phyloP scores from a whole-genome alignment of 92 coral and sea anemone genomes.

The Scolanthus callimorphus region DNA sequence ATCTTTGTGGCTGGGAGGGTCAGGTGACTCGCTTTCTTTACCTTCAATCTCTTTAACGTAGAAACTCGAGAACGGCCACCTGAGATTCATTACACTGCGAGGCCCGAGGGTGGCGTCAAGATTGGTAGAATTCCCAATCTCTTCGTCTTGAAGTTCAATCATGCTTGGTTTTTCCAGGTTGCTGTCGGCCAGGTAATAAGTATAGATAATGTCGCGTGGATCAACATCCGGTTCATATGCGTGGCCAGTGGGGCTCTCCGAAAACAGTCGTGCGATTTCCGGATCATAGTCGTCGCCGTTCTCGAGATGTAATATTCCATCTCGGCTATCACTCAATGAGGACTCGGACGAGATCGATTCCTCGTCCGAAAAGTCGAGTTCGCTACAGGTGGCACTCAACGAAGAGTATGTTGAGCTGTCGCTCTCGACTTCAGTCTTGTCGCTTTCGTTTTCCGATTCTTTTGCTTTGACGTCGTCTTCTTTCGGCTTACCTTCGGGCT shows the following conservation, averaged over 20 bases:
- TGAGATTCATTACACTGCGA: slow-evolving; percentile 39
- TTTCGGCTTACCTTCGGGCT: background rate
- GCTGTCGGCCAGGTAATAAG: slow-evolving; percentile 15
- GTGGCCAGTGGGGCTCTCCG: slow-evolving; percentile 1
- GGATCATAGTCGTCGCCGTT: slow-evolving; percentile 22
- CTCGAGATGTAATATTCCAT: slow-evolving; percentile 14
- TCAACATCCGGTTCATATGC: background rate
- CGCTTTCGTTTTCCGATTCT: background rate
- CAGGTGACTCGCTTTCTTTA: slow-evolving; percentile 1
- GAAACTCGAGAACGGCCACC: slow-evolving; percentile 79
- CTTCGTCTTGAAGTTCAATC: slow-evolving; percentile 19
- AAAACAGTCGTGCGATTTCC: slow-evolving; percentile 3
- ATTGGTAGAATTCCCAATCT: background rate
- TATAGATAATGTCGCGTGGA: slow-evolving; percentile 24
- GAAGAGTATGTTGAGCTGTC: slow-evolving; percentile 7
- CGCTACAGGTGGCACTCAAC: slow-evolving; percentile 5
- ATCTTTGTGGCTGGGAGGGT: slow-evolving; percentile 3
- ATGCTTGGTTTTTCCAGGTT: slow-evolving; percentile 9
- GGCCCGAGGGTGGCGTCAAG: slow-evolving; percentile 32
- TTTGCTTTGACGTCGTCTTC: too few relatives aligned
- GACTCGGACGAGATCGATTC: slow-evolving; percentile 25
- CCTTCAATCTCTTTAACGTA: slow-evolving; percentile 68
- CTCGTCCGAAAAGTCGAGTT: slow-evolving; percentile 10
- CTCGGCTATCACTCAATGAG: slow-evolving; percentile 8
- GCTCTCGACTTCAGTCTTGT: background rate